Percentiles rank a stretch among this genome's conserved stretches.
phyloP scores from a whole-genome alignment of 2,797 vertebrate species.

The Molossus molossus region DNA sequence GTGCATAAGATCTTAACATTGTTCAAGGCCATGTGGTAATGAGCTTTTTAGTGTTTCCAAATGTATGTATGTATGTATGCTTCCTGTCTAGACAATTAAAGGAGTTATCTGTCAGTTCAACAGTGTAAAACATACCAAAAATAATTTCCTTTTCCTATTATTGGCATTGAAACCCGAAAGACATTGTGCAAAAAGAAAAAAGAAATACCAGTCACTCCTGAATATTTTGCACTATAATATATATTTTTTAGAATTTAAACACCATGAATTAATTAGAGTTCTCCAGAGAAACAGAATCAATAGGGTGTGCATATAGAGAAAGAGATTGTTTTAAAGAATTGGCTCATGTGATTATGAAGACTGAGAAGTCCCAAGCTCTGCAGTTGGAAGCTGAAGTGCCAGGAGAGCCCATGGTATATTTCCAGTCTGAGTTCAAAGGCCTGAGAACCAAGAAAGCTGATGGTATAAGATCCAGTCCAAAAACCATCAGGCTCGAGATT shows the following conservation, averaged over 20 bases:
- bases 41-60: constrained; percentile 56
- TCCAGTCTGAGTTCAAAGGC: background rate
- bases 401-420: background rate
- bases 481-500: background rate
- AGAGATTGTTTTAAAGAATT: background rate
- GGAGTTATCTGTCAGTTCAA: constrained; percentile 70
- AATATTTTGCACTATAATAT: background rate
- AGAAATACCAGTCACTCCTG: background rate
- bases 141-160: constrained; percentile 66
- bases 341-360: background rate
- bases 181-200: constrained; percentile 34
- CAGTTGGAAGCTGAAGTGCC: background rate
- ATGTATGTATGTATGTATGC: background rate
- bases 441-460: background rate
- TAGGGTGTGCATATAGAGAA: background rate
- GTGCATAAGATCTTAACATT: background rate
- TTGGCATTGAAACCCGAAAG: constrained; percentile 69
- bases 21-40: constrained; percentile 14
- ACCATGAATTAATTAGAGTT: background rate
- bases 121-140: constrained; percentile 70
- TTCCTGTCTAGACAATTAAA: constrained; percentile 77
- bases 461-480: background rate
- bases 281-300: background rate
- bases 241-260: constrained; percentile 18
- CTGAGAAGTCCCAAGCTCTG: background rate